These are phyloP conservation scores for Neuroterus valhalla DNA, from an alignment of 1,140 invertebrate genomes.

Conservation along the genomic window DNA sequence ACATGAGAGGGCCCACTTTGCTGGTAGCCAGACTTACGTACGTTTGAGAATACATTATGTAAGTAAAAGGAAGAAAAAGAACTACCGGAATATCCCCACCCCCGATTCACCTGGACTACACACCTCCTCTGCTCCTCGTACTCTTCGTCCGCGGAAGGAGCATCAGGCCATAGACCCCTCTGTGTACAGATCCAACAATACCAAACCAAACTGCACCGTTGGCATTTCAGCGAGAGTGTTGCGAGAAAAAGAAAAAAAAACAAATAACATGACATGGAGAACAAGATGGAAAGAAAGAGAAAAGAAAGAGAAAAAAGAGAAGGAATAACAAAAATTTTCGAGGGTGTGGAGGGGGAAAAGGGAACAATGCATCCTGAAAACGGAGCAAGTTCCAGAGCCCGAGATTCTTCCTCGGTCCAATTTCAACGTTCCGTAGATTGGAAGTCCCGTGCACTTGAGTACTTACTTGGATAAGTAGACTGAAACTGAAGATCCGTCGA, in stretches of 20 bases:
- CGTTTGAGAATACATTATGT: constrained; percentile 68
- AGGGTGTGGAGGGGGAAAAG: background rate
- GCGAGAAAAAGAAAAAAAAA: constrained; percentile 12
- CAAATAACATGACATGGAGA: background rate
- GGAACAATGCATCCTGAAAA: constrained; percentile 58
- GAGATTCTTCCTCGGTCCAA: constrained; percentile 23
- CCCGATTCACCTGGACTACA: constrained; percentile 20
- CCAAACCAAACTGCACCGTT: constrained; percentile 50
- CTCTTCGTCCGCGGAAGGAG: constrained; percentile 55
- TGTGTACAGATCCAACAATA: constrained; percentile 54
- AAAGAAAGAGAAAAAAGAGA: constrained; percentile 39
- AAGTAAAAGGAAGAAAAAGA: constrained; percentile 63
- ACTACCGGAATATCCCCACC: constrained; percentile 56
- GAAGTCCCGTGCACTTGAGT: background rate
- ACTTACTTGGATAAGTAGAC: no score
- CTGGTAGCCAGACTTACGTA: constrained; percentile 56
- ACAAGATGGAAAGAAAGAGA: constrained; percentile 28
- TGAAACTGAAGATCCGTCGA: no score
- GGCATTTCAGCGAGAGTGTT: constrained; percentile 43
- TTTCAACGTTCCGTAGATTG: constrained; percentile 1
- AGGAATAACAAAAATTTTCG: no score
- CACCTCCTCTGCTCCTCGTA: constrained; percentile 41
- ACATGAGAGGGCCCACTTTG: constrained; percentile 29
- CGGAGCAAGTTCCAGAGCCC: constrained; percentile 32
- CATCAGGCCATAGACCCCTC: constrained; percentile 65